These are phyloP conservation scores for Molossus alvarezi DNA, from an alignment of 2,797 vertebrate genomes.

Conservation along the genomic window DNA sequence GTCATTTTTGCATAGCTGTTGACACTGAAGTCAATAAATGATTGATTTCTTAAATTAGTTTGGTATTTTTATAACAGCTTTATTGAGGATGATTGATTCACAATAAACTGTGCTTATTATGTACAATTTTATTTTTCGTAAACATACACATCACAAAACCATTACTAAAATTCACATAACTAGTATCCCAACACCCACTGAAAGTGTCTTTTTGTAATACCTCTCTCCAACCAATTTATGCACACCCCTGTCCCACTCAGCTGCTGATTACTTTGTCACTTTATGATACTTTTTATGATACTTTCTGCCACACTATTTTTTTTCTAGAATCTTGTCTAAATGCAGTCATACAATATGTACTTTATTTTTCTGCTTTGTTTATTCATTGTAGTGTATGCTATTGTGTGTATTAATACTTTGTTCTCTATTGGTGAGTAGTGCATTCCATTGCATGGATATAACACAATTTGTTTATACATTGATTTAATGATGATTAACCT, in stretches of 20 bases:
- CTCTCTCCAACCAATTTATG: not conserved
- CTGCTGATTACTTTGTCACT: not conserved
- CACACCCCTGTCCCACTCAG: not conserved
- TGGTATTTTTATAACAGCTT: not conserved
- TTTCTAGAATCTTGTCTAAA: constrained; percentile 36
- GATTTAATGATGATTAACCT: not conserved
- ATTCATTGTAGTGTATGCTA: not conserved
- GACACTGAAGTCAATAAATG: not conserved
- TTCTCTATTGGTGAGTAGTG: not conserved
- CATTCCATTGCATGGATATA: not conserved
- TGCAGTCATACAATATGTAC: not conserved
- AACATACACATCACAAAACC: not conserved
- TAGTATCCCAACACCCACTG: not conserved
- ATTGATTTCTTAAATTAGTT: not conserved
- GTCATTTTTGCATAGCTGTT: not conserved
- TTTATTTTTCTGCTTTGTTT: not conserved
- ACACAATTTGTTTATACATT: not conserved
- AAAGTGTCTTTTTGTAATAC: not conserved
- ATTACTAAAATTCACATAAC: not conserved
- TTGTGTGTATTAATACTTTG: not conserved
- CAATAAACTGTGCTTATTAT: not conserved
- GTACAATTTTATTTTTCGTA: not conserved
- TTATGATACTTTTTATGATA: not conserved
- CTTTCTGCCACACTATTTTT: not conserved
- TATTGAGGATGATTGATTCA: not conserved